These are phyloP conservation scores for Eulithis testata DNA, from an alignment of 2,888 invertebrate genomes.

Conservation along the genomic window DNA sequence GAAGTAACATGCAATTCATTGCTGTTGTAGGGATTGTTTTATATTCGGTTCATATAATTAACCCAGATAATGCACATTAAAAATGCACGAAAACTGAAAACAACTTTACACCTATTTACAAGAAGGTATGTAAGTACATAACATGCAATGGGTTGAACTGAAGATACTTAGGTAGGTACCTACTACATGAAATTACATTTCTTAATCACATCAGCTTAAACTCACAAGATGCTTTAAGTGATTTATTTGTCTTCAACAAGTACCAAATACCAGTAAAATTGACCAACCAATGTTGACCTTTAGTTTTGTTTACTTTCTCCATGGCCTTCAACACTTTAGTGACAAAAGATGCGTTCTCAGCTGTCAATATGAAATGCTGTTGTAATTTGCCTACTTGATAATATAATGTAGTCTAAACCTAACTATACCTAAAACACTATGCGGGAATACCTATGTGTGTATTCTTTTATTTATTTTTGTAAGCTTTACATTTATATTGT, in stretches of 20 bases:
- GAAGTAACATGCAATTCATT: background rate
- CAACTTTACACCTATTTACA: conserved; percentile 2
- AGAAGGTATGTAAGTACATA: background rate
- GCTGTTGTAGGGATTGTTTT: background rate
- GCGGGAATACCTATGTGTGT: too few species aligned
- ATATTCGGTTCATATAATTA: conserved; percentile 4
- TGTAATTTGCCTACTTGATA: background rate
- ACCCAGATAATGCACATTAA: conserved; percentile 10
- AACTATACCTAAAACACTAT: too few species aligned
- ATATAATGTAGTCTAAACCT: too few species aligned
- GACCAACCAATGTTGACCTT: background rate
- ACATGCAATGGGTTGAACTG: too few species aligned
- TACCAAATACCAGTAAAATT: too few species aligned
- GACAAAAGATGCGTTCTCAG: conserved; percentile 2
- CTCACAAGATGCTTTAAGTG: too few species aligned
- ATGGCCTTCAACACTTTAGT: conserved; percentile 5
- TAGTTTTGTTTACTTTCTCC: conserved; percentile 9
- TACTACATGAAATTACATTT: background rate
- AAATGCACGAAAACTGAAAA: conserved; percentile 7
- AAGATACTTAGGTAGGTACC: too few species aligned
- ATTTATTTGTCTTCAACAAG: too few species aligned
- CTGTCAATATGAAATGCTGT: conserved; percentile 8
- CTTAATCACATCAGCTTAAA: too few species aligned
- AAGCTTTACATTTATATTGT: too few species aligned
- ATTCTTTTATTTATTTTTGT: too few species aligned